Percentiles rank a stretch among this genome's conserved stretches.
These are phyloP conservation scores for Leptinotarsa rubiginosa DNA, from an alignment of 2,888 invertebrate species.

Conservation along the genomic window DNA sequence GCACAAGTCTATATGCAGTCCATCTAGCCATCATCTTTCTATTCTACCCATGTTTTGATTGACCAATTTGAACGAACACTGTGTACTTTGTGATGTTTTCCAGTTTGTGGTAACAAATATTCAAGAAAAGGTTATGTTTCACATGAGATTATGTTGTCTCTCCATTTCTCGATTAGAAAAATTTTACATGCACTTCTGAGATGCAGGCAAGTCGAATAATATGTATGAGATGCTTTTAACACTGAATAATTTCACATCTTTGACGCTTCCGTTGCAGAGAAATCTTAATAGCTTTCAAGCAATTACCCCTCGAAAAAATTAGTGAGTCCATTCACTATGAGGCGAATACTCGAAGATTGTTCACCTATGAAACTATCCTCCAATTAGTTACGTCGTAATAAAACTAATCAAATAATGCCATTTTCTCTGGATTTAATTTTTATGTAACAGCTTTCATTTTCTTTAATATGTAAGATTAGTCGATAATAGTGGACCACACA, in stretches of 20 bases:
- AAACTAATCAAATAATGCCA: not conserved
- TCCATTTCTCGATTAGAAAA: not conserved
- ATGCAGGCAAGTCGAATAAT: not conserved
- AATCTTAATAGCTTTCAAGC: conserved; percentile 40
- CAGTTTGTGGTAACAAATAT: too few relatives aligned
- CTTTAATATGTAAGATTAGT: not conserved
- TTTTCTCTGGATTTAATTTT: not conserved
- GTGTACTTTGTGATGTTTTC: too few relatives aligned
- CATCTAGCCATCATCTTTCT: too few relatives aligned
- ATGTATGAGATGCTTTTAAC: conserved; percentile 50
- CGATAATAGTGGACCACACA: conserved; percentile 3
- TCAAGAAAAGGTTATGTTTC: too few relatives aligned
- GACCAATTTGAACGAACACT: too few relatives aligned
- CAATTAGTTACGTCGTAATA: conserved; percentile 3
- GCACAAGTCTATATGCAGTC: too few relatives aligned
- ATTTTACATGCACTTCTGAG: not conserved
- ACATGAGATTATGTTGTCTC: too few relatives aligned
- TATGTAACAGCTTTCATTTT: not conserved
- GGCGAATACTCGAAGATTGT: not conserved
- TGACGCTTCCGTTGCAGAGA: conserved; percentile 40
- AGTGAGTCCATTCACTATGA: not conserved
- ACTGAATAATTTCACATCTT: conserved; percentile 52
- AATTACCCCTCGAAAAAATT: conserved; percentile 25
- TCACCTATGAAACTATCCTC: not conserved
- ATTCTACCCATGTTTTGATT: too few relatives aligned